Base-by-base conservation (phyloP, 2,113 vertebrate species). In the Thymallus thymallus region DNA sequence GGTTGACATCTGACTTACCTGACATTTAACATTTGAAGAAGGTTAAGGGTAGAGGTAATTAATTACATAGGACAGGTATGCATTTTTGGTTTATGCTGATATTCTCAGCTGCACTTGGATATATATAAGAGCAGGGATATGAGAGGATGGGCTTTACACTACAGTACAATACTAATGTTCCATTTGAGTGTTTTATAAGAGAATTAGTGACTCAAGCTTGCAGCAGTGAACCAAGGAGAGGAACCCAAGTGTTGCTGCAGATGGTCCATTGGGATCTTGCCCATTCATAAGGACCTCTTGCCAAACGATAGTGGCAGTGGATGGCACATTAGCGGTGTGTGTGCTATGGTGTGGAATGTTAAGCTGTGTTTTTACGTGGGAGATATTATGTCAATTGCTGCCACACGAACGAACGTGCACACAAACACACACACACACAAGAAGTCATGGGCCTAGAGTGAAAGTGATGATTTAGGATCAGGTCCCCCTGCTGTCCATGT, bases 271-370 rank as follows among this genome's bases (percentile, higher is more conserved):
- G 76, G 75, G 61, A 66, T 67, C 63, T 51, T 74, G 76, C 80
- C 80, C 73, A 80, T 79, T 45, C 74, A 80, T 72, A 74, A 45
- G 61, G 24, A 85, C 61, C 63, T 76, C 73, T 0, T 83, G 79
- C 81, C 79, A 86, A 78, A 82, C 62, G 13, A 72, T 46, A 45
- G 63, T 29, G 66, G 35, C 12, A 69, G 63, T 67, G 61, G 66
- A 23, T 66, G 80, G 48, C 26, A 74, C 60, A 72, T 32, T 75
- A 73, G 64, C 35, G 2, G 71, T 32, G 71, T 77, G 48, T 79
- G 23, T 32, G 13, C 16, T 51, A 18, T 51, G 12, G 9, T 60
- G n/a, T 60, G 20, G 5, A 9, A 9, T 23, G 48, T 18, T 51
- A 51, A 51, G 48, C 48, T 51, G 3, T 18, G 48, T 51, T 51